Conservation (phyloP, 2,888 invertebrate genomes). For the Phaonia tiefii region DNA sequence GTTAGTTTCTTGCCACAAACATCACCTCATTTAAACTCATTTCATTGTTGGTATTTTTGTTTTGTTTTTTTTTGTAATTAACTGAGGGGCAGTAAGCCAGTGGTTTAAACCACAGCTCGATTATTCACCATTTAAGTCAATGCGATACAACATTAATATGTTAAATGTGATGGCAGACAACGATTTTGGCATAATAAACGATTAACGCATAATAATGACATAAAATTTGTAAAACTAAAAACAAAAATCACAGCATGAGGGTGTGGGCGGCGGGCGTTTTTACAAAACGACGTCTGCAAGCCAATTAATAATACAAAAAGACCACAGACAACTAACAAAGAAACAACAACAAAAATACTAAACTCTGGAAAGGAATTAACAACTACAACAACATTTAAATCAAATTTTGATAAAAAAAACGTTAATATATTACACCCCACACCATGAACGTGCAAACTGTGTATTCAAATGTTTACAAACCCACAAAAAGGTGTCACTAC, state of each 20-base stretch:
- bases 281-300: background rate
- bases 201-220: constrained; percentile 24
- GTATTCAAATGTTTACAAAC: background rate
- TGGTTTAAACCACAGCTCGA: background rate
- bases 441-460: background rate
- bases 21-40: background rate
- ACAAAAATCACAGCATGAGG: constrained; percentile 21
- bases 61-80: background rate
- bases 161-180: constrained; percentile 30
- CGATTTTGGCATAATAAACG: constrained; percentile 55
- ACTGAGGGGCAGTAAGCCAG: constrained; percentile 15
- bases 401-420: background rate
- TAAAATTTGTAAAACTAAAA: constrained; percentile 11
- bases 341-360: background rate
- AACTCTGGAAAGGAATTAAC: constrained; percentile 4
- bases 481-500: background rate
- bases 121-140: constrained; percentile 7
- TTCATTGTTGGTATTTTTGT: background rate
- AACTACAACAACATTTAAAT: background rate
- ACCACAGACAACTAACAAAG: background rate
- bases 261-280: constrained; percentile 48
- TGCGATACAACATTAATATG: constrained; percentile 14
- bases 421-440: background rate
- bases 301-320: background rate
- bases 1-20: background rate